Evolutionary conservation across 2,888 invertebrate genomes (phyloP).

Genomic region (Dryobotodes eremita): DNA sequence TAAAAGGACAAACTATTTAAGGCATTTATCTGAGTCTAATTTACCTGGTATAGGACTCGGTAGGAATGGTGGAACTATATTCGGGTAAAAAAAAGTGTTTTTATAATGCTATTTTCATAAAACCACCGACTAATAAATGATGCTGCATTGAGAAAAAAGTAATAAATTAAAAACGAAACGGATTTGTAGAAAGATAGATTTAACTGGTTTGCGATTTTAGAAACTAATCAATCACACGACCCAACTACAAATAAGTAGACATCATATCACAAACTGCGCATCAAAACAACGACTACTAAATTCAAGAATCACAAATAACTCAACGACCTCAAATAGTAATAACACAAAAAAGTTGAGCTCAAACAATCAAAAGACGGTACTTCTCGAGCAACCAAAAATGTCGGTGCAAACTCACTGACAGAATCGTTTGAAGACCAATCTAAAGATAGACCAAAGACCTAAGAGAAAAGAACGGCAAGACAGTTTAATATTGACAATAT

Average conservation of each 20-base stretch:
- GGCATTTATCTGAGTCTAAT: background rate
- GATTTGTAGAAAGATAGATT: background rate
- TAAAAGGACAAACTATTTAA: background rate
- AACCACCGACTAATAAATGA: background rate
- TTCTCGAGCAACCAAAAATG: background rate
- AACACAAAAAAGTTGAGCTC: background rate
- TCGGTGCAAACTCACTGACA: background rate
- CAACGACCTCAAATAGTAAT: background rate
- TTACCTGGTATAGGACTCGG: constrained; percentile 24
- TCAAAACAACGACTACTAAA: background rate
- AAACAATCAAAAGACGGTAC: background rate
- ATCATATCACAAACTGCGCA: background rate
- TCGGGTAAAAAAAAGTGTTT: background rate
- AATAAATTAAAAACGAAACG: background rate
- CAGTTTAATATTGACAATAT: background rate
- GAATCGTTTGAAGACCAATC: background rate
- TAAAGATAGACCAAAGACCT: background rate
- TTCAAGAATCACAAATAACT: background rate
- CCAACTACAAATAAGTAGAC: background rate
- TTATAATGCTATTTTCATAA: constrained; percentile 1
- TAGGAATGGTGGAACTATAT: constrained; percentile 32
- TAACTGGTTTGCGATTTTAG: background rate
- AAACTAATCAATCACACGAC: background rate
- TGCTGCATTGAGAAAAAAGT: background rate
- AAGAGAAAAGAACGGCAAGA: constrained; percentile 9